Evolutionary conservation across 1,140 invertebrate genomes (phyloP), one percentile per base, ranked within the genome.

Genomic region (Calycopis cecrops): DNA sequence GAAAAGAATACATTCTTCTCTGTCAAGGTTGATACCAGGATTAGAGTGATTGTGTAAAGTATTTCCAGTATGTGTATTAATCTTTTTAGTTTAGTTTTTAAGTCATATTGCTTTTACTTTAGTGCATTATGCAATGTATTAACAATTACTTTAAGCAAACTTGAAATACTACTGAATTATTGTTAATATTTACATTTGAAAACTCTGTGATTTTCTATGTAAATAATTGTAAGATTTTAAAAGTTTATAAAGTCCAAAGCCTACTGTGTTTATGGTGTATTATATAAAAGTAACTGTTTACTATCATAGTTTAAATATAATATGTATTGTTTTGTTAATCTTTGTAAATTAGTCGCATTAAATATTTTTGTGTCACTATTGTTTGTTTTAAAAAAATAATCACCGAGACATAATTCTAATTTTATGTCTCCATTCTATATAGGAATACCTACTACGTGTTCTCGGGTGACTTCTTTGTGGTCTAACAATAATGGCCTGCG

Each of bases 271-370:
- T 37, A 42, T 42, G 54, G 44, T 51, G 21, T 58, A 58, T 57
- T 40, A 55, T 62, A 58, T 48, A 58, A 51, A 50, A 50, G 37
- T 57, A 33, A 57, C 35, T 9, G 49, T 61, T 56, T 52, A 54
- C 55, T 53, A 57, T 48, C 54, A 55, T 52, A 42, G 40, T 17
- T 42, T 16, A 42, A 58, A 52, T 62, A 48, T 63, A 58, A 52
- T 62, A 48, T 63, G 55, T 62, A 62, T 64, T 60, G 55, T 69
- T 57, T 52, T 69, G 62, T 69, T 64, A 63, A 37, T 57, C 57
- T 44, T 55, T 48, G 47, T 48, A 48, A 48, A 28, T 48, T 44
- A 44, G 21, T 28, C 28, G 16, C 47, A 48, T 18, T 48, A 44
- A 33, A 34, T 54, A 54, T 44, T 53, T 12, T 44, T 47, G 40